phyloP scores from a whole-genome alignment of 2,888 invertebrate genomes.

The Agonopterix arenella region DNA sequence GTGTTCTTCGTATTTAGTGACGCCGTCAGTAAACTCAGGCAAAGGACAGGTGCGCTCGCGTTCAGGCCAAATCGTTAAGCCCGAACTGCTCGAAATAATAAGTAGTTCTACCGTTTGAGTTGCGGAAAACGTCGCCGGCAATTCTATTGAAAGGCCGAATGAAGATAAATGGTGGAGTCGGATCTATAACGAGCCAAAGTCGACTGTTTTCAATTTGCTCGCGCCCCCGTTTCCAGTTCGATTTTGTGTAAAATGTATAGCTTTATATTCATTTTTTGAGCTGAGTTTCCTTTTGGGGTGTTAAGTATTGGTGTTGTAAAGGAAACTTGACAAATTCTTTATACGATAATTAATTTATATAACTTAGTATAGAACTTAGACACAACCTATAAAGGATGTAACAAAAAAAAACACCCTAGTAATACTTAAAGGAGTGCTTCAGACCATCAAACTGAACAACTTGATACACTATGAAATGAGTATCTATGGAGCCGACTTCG shows the following conservation, averaged over 20 bases:
- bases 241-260: conserved; percentile 39
- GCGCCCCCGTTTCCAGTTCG: conserved; percentile 42
- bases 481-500: too few relatives aligned
- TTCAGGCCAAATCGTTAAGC: conserved; percentile 64
- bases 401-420: too few relatives aligned
- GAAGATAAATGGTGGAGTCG: conserved; percentile 70
- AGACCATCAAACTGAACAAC: too few relatives aligned
- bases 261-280: not conserved
- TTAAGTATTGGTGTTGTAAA: too few relatives aligned
- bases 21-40: not conserved
- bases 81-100: conserved; percentile 68
- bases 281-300: too few relatives aligned
- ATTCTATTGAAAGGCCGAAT: conserved; percentile 71
- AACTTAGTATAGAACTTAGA: too few relatives aligned
- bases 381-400: too few relatives aligned
- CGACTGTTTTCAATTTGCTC: conserved; percentile 72
- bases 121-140: conserved; percentile 67
- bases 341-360: too few relatives aligned
- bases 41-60: conserved; percentile 50
- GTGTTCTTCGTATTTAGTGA: too few relatives aligned
- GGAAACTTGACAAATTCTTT: too few relatives aligned
- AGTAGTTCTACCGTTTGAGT: conserved; percentile 69
- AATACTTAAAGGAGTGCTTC: too few relatives aligned
- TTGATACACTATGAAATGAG: too few relatives aligned
- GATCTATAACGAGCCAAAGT: conserved; percentile 66